Evolutionary conservation across 35 echinoderm and acorn worm species (phyloP), one percentile per base, ranked within the genome.

Genomic region (Lytechinus pictus): DNA sequence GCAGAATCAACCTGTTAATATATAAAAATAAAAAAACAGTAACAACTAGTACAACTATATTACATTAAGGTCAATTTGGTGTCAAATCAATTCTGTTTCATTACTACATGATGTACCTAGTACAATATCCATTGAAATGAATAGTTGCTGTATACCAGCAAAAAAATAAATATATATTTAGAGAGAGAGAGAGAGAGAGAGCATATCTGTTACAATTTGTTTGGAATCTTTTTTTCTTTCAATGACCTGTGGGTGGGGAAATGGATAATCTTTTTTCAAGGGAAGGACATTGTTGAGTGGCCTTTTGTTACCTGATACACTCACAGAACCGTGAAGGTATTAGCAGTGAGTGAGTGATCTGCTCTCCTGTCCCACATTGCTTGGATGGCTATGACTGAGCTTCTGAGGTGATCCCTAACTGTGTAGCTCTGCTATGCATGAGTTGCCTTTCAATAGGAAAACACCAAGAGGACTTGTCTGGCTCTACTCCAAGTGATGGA

Each of bases 221-320:
- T 79, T 79, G 19, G 66, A 79, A 11, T 58, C 56, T 13, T 58
- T 58, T 9, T 58, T 58, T 58, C 8, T 58, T n/a, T 79, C 66
- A 79, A 79, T 79, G 66, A 79, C 66, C 66, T 79, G 66, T 79
- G 66, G 66, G 66, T 79, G 19, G 66, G 66, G 66, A 79, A 79
- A 79, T 79, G 66, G 66, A 79, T 79, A 24, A 79, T 79, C 66
- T 79, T 79, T 58, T 58, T 24, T 79, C 66, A 79, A 79, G 66
- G 66, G 66, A 79, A 79, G 19, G 19, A 16, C 66, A 79, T 79
- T 79, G 66, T 16, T 6, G 66, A 79, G 21, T 79, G 66, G 66
- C 66, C 19, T 79, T 79, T 79, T 79, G 66, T 79, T 79, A 79
- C 66, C 19, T 79, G 66, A 79, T 79, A n/a, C n/a, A 24, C 66